These are phyloP conservation scores for Leiothrix lutea DNA, from an alignment of 2,113 vertebrate genomes.

Conservation along the genomic window DNA sequence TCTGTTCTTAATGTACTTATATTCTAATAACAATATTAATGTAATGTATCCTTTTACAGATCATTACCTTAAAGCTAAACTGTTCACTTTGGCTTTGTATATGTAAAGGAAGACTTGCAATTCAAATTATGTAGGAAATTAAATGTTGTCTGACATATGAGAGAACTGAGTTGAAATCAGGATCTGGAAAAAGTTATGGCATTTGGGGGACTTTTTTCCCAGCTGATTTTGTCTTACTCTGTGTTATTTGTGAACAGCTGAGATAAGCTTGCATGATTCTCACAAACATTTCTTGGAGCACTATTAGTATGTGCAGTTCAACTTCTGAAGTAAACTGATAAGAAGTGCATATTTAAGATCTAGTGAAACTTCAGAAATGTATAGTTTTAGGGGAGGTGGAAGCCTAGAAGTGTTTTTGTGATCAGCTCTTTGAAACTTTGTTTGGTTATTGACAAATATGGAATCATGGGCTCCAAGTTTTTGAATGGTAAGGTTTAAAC, in stretches of 20 bases:
- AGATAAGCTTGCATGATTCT: neutral
- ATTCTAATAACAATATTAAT: neutral
- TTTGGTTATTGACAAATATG: neutral
- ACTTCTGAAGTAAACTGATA: neutral
- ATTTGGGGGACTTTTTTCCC: neutral
- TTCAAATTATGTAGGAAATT: neutral
- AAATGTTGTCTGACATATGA: neutral
- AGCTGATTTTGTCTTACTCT: neutral
- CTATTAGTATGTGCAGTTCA: neutral
- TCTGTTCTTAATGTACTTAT: neutral
- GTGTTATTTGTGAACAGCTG: neutral
- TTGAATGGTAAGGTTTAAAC: neutral
- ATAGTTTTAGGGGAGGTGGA: neutral
- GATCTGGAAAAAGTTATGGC: neutral
- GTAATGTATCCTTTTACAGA: neutral
- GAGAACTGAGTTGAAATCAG: neutral
- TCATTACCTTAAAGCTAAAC: neutral
- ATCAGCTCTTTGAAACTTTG: neutral
- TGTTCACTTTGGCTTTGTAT: neutral
- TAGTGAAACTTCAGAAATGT: neutral
- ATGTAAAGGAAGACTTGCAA: neutral
- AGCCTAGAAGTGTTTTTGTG: neutral
- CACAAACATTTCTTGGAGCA: neutral
- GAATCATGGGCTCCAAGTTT: neutral
- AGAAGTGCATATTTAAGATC: neutral